These are phyloP conservation scores for Chalcosyrphus nemorum DNA, from an alignment of 2,888 invertebrate species.

Conservation along the genomic window DNA sequence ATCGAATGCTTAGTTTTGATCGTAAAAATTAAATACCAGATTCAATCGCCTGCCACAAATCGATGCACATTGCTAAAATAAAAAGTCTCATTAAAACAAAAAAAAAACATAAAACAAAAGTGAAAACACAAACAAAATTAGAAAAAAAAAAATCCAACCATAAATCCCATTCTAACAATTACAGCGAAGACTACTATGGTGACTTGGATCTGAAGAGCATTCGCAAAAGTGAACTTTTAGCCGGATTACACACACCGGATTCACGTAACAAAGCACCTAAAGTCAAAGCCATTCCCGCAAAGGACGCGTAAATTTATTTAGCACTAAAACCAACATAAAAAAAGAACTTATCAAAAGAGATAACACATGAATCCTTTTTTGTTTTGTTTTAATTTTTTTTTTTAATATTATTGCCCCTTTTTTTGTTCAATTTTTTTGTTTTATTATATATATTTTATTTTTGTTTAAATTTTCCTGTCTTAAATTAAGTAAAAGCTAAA, in stretches of 20 bases:
- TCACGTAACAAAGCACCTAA: constrained; percentile 83
- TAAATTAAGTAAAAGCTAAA: constrained; percentile 63
- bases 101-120: constrained; percentile 42
- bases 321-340: constrained; percentile 42
- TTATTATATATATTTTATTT: constrained; percentile 35
- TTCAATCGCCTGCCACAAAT: constrained; percentile 49
- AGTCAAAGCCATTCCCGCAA: constrained; percentile 79
- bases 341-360: constrained; percentile 38
- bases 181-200: constrained; percentile 98
- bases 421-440: constrained; percentile 38
- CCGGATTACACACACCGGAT: constrained; percentile 85
- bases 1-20: constrained; percentile 32
- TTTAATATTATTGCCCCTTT: constrained; percentile 30
- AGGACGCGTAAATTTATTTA: constrained; percentile 79
- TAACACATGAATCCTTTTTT: constrained; percentile 49
- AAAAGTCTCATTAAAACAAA: constrained; percentile 29
- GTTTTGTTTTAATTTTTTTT: constrained; percentile 39
- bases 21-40: constrained; percentile 31
- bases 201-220: constrained; percentile 97
- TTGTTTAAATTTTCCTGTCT: constrained; percentile 48
- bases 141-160: constrained; percentile 58
- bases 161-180: constrained; percentile 79
- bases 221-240: constrained; percentile 95
- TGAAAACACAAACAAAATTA: constrained; percentile 39
- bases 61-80: constrained; percentile 56